phyloP scores from a whole-genome alignment of 2,797 vertebrate genomes.

The Pangasius krempfi region DNA sequence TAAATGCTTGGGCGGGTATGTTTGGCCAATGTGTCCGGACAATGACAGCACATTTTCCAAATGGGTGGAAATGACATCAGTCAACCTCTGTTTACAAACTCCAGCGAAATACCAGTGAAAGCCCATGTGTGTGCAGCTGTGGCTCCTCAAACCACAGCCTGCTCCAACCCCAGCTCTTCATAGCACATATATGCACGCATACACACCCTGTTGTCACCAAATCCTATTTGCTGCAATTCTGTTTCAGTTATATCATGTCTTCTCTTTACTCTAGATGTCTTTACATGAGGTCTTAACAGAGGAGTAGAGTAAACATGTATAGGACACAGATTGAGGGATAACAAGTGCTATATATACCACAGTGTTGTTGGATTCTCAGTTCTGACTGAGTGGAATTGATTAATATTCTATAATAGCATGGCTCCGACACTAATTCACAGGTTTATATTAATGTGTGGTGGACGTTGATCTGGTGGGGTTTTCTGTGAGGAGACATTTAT shows the following conservation, averaged over 20 bases:
- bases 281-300: neutral
- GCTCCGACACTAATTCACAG: neutral
- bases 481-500: neutral
- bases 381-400: neutral
- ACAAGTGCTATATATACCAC: neutral
- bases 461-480: neutral
- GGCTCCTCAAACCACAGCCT: conserved; percentile 57
- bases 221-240: conserved; percentile 1
- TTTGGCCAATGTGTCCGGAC: conserved; percentile 76
- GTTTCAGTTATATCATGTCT: conserved; percentile 16
- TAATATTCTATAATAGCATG: neutral
- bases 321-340: neutral
- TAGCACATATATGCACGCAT: conserved; percentile 34
- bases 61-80: conserved; percentile 80
- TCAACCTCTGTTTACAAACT: conserved; percentile 75
- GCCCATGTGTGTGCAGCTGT: conserved; percentile 70
- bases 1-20: conserved; percentile 64
- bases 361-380: neutral
- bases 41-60: conserved; percentile 83
- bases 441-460: neutral
- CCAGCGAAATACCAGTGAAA: conserved; percentile 70
- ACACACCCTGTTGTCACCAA: conserved; percentile 28
- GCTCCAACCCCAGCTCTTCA: conserved; percentile 36
- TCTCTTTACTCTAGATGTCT: neutral
- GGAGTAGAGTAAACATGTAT: neutral